These are phyloP conservation scores for Geotrupes spiniger DNA, from an alignment of 2,888 invertebrate species.

Conservation along the genomic window DNA sequence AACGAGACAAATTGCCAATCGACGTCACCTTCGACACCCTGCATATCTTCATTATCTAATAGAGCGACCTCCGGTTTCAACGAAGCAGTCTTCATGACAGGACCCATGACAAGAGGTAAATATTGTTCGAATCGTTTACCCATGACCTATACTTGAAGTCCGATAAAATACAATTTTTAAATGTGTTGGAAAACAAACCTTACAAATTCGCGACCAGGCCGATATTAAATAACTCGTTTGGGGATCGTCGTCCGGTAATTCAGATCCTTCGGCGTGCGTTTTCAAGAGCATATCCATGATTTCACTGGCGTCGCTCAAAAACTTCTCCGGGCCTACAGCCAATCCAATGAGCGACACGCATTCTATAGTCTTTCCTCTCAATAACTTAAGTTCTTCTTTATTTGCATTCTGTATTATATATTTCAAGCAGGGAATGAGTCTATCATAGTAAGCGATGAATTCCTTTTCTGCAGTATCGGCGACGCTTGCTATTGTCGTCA, in stretches of 20 bases:
- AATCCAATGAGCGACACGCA: slow-evolving; percentile 97
- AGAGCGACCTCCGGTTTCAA: slow-evolving; percentile 92
- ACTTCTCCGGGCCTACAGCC: slow-evolving; percentile 80
- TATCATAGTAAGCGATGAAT: slow-evolving; percentile 91
- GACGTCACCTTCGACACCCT: slow-evolving; percentile 78
- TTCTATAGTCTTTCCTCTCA: slow-evolving; percentile 96
- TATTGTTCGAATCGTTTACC: slow-evolving; percentile 87
- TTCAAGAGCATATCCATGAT: slow-evolving; percentile 93
- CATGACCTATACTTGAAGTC: slow-evolving; percentile 40
- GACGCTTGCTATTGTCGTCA: slow-evolving; percentile 98
- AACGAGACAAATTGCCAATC: slow-evolving; percentile 95
- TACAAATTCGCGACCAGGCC: slow-evolving; percentile 99
- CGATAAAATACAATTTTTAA: no score
- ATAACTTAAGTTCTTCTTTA: slow-evolving; percentile 80
- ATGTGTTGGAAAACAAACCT: slow-evolving; percentile 47
- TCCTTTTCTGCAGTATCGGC: slow-evolving; percentile 98
- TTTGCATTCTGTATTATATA: slow-evolving; percentile 95
- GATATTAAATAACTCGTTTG: slow-evolving; percentile 97
- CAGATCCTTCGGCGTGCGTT: slow-evolving; percentile 75
- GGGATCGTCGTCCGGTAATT: slow-evolving; percentile 91
- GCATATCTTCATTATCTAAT: slow-evolving; percentile 81
- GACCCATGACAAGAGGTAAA: slow-evolving; percentile 92
- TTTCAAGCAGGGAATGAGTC: slow-evolving; percentile 90
- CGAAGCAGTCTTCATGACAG: slow-evolving; percentile 87
- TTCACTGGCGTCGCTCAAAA: slow-evolving; percentile 87